phyloP scores from a whole-genome alignment of 1,140 invertebrate species.

The Hypothenemus hampei region DNA sequence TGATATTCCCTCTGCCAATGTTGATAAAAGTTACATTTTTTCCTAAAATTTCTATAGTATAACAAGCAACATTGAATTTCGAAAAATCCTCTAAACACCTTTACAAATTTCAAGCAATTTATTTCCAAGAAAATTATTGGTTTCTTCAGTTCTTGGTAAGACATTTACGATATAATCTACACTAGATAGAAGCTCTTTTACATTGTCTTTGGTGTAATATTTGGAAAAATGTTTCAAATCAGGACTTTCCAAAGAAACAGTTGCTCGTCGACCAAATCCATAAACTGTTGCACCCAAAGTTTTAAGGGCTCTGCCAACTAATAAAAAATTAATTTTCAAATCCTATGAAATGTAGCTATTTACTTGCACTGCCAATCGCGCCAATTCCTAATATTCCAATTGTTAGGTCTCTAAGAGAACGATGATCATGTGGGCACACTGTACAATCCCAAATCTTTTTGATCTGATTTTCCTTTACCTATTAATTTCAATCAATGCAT shows the following conservation, averaged over 20 bases:
- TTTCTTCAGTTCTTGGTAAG: constrained; percentile 53
- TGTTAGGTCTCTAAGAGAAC: constrained; percentile 46
- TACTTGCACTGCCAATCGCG: constrained; percentile 49
- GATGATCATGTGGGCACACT: constrained; percentile 43
- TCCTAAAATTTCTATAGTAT: constrained; percentile 28
- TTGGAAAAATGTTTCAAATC: constrained; percentile 36
- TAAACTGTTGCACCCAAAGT: constrained; percentile 41
- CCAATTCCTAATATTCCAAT: constrained; percentile 53
- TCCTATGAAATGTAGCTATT: constrained; percentile 9
- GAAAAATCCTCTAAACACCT: constrained; percentile 14
- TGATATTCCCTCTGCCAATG: constrained; percentile 54
- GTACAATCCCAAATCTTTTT: constrained; percentile 42
- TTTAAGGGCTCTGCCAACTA: constrained; percentile 48
- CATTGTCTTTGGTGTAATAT: constrained; percentile 40
- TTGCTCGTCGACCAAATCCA: constrained; percentile 43
- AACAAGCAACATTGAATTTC: neutral
- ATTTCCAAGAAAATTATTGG: constrained; percentile 42
- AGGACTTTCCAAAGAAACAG: constrained; percentile 26
- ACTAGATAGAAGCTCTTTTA: constrained; percentile 47
- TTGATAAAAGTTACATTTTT: constrained; percentile 53
- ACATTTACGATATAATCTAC: constrained; percentile 57
- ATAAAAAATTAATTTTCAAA: constrained; percentile 6
- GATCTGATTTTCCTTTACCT: constrained; percentile 46
- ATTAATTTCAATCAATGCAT: neutral
- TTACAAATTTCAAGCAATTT: constrained; percentile 47